phyloP scores from a whole-genome alignment of 2,888 invertebrate genomes.

The Myathropa florea region DNA sequence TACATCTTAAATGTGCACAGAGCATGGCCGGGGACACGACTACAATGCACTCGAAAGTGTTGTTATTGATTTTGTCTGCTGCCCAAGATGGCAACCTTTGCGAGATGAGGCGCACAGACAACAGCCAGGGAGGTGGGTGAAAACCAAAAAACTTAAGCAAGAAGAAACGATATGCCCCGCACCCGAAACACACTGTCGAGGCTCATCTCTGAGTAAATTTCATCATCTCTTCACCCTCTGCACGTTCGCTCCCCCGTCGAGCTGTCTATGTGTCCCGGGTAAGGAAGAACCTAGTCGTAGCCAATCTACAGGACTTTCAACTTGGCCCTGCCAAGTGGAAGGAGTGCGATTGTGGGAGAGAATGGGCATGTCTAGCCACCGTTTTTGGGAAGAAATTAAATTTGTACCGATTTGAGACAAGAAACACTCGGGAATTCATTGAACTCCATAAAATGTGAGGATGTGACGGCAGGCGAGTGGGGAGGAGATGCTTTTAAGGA shows the following conservation, averaged over 20 bases:
- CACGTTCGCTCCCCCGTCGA: background rate
- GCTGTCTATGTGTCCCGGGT: background rate
- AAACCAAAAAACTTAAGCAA: background rate
- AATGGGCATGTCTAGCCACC: constrained; percentile 49
- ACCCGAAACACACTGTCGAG: too few relatives aligned
- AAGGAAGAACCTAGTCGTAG: constrained; percentile 19
- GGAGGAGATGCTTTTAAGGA: background rate
- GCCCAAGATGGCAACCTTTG: constrained; percentile 26
- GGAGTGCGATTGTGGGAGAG: too few relatives aligned
- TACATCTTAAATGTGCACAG: constrained; percentile 3
- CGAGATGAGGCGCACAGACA: background rate
- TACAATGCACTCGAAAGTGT: constrained; percentile 35
- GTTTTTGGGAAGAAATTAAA: constrained; percentile 53
- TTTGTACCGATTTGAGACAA: constrained; percentile 53
- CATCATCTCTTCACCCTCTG: background rate
- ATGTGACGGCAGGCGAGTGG: background rate
- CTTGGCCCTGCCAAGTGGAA: constrained; percentile 53
- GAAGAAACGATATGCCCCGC: background rate
- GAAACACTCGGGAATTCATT: constrained; percentile 37
- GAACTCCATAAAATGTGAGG: constrained; percentile 23
- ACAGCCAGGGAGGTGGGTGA: background rate
- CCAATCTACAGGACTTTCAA: constrained; percentile 66
- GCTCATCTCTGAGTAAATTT: background rate
- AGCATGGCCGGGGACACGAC: background rate
- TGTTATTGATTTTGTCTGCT: constrained; percentile 60